phyloP scores from a whole-genome alignment of 2,888 invertebrate species.

The Philereme vetulata region DNA sequence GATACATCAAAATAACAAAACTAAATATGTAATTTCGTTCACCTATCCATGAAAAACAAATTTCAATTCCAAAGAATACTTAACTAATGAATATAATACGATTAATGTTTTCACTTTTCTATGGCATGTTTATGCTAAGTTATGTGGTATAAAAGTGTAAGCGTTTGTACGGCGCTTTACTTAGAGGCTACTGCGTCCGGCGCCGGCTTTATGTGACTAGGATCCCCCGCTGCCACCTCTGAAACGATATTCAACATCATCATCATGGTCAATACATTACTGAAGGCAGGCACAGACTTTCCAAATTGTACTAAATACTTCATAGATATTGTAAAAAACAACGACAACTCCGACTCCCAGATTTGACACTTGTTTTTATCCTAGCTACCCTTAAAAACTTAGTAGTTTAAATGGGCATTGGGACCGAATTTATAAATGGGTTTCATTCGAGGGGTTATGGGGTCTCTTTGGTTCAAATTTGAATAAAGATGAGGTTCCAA shows the following conservation, averaged over 20 bases:
- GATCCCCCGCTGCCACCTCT: slow-evolving; percentile 58
- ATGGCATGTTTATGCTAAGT: slow-evolving; percentile 65
- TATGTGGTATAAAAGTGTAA: slow-evolving; percentile 68
- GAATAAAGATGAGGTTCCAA: too few relatives aligned
- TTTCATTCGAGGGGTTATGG: too few relatives aligned
- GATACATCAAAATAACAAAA: slow-evolving; percentile 44
- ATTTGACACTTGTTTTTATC: too few relatives aligned
- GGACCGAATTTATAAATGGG: too few relatives aligned
- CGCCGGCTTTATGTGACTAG: slow-evolving; percentile 57
- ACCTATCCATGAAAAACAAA: slow-evolving; percentile 67
- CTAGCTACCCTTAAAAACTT: too few relatives aligned
- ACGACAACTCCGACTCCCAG: too few relatives aligned
- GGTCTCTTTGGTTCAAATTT: too few relatives aligned
- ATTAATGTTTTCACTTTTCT: slow-evolving; percentile 77
- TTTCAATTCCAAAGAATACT: slow-evolving; percentile 78
- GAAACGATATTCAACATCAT: slow-evolving; percentile 34
- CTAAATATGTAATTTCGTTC: slow-evolving; percentile 63
- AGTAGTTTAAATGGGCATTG: too few relatives aligned
- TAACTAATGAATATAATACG: slow-evolving; percentile 76
- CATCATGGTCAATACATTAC: not conserved
- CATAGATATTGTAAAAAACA: too few relatives aligned
- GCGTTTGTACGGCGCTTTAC: slow-evolving; percentile 53
- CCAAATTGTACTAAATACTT: too few relatives aligned
- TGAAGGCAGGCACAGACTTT: not conserved
- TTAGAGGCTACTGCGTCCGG: slow-evolving; percentile 62